These are phyloP conservation scores for Nematopogon swammerdamellus DNA, from an alignment of 2,888 invertebrate species.

Conservation along the genomic window DNA sequence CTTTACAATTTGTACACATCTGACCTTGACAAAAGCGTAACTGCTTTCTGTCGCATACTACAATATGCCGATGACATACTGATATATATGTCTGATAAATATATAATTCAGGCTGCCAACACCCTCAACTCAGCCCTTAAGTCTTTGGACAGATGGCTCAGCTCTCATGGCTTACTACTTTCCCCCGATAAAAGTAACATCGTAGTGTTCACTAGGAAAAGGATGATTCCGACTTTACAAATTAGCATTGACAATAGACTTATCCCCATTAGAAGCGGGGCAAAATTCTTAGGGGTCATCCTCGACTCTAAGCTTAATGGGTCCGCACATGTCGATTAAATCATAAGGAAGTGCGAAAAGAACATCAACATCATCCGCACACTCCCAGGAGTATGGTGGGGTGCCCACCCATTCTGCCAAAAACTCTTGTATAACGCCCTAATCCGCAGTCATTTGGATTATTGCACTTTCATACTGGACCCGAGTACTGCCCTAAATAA, in stretches of 20 bases:
- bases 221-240: neutral
- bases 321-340: neutral
- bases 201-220: neutral
- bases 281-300: neutral
- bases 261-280: neutral
- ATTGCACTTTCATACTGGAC: conserved; percentile 12
- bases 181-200: neutral
- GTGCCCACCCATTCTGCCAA: conserved; percentile 10
- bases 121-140: conserved; percentile 3
- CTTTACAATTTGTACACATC: conserved; percentile 10
- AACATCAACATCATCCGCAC: neutral
- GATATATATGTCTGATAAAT: conserved; percentile 4
- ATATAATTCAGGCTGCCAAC: neutral
- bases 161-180: neutral
- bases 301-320: neutral
- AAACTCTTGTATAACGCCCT: conserved; percentile 13
- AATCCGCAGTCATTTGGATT: conserved; percentile 14
- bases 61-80: conserved; percentile 12
- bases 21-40: conserved; percentile 4
- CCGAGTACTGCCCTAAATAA: conserved; percentile 7
- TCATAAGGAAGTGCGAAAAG: neutral
- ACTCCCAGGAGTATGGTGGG: conserved; percentile 10
- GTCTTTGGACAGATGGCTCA: neutral
- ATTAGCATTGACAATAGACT: neutral
- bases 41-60: conserved; percentile 3